Base-by-base conservation (phyloP, 2,888 invertebrate species). In the Amiota minor region DNA sequence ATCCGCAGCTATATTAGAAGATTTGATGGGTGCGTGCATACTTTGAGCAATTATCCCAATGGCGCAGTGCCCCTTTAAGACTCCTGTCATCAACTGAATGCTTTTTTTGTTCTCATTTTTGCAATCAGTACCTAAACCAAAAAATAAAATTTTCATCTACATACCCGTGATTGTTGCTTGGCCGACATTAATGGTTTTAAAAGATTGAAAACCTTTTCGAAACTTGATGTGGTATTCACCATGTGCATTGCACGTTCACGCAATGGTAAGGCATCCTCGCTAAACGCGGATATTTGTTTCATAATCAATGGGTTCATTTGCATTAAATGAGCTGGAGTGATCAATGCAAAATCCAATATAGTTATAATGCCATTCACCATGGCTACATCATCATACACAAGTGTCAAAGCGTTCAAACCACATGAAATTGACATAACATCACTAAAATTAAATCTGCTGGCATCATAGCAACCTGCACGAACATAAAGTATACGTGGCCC, bases 221-320 rank as follows among this genome's bases (percentile, higher is more conserved):
- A 92, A n/a, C 91, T 91, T 0, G 90, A 49, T 0, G 93, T 92
- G 0, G 91, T 90, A 85, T 93, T 92, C 61, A 93, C 85, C 47
- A 92, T 91, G 79, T 93, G 92, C 73, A 91, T 88, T 12, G 91
- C 91, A 78, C 91, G 92, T 35, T 92, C 91, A 46, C 93, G 90
- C n/a, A 92, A 84, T 0, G 94, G 93, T 72, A 92, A 90, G 0
- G 91, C 92, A 73, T 93, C 92, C 88, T 93, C 91, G 23, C 91
- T 75, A 77, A 91, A 90, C 0, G 89, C 87, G 62, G 91, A 89
- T 55, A 90, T 89, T 82, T 93, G 93, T 83, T 92, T 93, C 12
- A 92, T 90, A 14, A 92, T 78, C 1, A 91, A 88, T 14, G 92
- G 92, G 0, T 92, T 92, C 87, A 92, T 90, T 80, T 92, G 92